Conservation (phyloP, 2,797 vertebrate genomes). For the Percopsis omiscomaycus region DNA sequence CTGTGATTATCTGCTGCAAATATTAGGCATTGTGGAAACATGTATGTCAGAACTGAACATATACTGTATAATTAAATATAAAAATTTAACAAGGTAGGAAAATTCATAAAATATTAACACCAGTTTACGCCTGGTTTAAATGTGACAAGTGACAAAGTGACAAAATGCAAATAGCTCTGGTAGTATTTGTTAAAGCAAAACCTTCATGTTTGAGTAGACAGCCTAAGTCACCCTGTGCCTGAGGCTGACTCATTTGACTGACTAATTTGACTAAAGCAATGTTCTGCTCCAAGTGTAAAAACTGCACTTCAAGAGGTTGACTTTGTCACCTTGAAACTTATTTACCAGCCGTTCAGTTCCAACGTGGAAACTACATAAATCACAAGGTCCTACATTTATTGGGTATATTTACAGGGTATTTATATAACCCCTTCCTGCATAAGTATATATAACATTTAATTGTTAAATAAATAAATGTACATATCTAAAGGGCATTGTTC, state of each 20-base stretch:
- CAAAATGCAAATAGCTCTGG: constrained; percentile 39
- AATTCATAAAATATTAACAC: no score
- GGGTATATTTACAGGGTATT: no score
- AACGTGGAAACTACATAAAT: constrained; percentile 23
- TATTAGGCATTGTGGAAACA: neutral
- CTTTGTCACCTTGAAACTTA: constrained; percentile 45
- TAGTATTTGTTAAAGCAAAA: constrained; percentile 35
- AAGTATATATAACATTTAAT: no score
- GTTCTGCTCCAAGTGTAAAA: constrained; percentile 28
- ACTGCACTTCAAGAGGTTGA: constrained; percentile 13
- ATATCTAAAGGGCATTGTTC: no score
- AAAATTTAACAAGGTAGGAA: no score
- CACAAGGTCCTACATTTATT: neutral
- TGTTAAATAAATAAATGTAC: no score
- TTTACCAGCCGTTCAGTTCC: constrained; percentile 41
- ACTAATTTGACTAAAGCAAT: constrained; percentile 3
- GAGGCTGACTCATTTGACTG: constrained; percentile 7
- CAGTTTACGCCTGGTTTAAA: no score
- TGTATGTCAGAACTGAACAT: neutral
- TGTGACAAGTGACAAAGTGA: neutral
- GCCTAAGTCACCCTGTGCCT: constrained; percentile 36
- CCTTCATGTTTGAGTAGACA: constrained; percentile 55
- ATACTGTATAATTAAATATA: no score
- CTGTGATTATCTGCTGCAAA: no score
- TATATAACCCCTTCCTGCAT: neutral